Evolutionary conservation across 2,888 invertebrate genomes (phyloP).

Genomic region (Megalurothrips usitatus): DNA sequence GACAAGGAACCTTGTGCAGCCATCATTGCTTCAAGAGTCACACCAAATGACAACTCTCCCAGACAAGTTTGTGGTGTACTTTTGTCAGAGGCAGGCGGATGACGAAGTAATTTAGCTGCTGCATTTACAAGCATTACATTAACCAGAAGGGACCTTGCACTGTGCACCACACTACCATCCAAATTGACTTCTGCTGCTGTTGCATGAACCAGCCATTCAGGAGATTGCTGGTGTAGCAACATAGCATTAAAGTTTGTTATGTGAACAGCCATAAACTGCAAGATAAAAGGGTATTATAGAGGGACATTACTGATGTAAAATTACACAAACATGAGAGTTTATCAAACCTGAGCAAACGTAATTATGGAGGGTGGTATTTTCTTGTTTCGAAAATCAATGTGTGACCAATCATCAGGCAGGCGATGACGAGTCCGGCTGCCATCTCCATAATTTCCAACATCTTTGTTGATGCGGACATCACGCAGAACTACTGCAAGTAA

Average conservation of each 20-base stretch:
- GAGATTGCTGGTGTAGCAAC: constrained; percentile 58
- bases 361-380: constrained; percentile 75
- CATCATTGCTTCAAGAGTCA: constrained; percentile 70
- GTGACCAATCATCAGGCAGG: constrained; percentile 28
- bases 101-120: constrained; percentile 57
- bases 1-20: constrained; percentile 80
- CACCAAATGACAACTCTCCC: constrained; percentile 67
- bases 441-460: constrained; percentile 48
- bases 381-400: constrained; percentile 46
- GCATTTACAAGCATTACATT: constrained; percentile 63
- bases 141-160: constrained; percentile 64
- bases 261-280: constrained; percentile 80
- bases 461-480: constrained; percentile 75
- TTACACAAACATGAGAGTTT: constrained; percentile 32
- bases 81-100: constrained; percentile 44
- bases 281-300: constrained; percentile 35
- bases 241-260: constrained; percentile 66
- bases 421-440: not conserved
- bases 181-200: constrained; percentile 65
- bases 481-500: constrained; percentile 74
- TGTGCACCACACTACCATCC: constrained; percentile 65
- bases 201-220: constrained; percentile 66
- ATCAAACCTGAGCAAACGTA: constrained; percentile 72
- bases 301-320: constrained; percentile 29
- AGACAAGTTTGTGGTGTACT: constrained; percentile 54